Percentiles rank a stretch among this genome's conserved stretches.
Evolutionary conservation across 2,797 vertebrate species (phyloP).

Genomic region (Champsocephalus gunnari): DNA sequence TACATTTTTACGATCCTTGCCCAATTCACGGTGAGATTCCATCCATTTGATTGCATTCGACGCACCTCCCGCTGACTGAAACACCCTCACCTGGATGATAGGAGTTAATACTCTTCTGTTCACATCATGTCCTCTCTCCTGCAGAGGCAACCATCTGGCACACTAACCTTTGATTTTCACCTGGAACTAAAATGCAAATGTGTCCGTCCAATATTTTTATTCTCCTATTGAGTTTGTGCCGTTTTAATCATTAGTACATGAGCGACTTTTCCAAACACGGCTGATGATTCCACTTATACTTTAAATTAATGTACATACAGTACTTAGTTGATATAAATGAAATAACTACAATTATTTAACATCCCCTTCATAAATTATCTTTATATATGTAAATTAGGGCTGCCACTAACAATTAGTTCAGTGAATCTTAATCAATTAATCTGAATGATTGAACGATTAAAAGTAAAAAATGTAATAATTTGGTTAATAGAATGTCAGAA

Average conservation of each 20-base stretch:
- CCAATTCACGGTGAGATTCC: not conserved
- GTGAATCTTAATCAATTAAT: too few species aligned
- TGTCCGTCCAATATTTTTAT: not conserved
- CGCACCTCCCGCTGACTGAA: not conserved
- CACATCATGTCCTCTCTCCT: slow-evolving; percentile 4
- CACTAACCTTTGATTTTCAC: slow-evolving; percentile 23
- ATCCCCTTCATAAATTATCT: not conserved
- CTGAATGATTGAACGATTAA: too few species aligned
- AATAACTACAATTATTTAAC: not conserved
- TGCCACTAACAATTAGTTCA: too few species aligned
- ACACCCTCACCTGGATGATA: slow-evolving; percentile 18
- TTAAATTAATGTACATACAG: not conserved
- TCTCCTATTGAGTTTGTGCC: not conserved
- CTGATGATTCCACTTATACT: not conserved
- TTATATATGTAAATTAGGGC: not conserved
- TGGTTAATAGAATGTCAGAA: too few species aligned
- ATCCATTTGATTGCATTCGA: slow-evolving; percentile 26
- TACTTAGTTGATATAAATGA: not conserved
- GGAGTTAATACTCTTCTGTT: slow-evolving; percentile 14
- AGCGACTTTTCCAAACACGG: slow-evolving; percentile 1
- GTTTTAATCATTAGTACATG: slow-evolving; percentile 3
- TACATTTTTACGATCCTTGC: not conserved
- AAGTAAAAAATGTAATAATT: too few species aligned
- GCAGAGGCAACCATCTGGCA: slow-evolving; percentile 20
- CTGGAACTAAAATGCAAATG: slow-evolving; percentile 26